These are phyloP conservation scores for Pachypeltis micranthus DNA, from an alignment of 1,140 invertebrate genomes.

Conservation along the genomic window DNA sequence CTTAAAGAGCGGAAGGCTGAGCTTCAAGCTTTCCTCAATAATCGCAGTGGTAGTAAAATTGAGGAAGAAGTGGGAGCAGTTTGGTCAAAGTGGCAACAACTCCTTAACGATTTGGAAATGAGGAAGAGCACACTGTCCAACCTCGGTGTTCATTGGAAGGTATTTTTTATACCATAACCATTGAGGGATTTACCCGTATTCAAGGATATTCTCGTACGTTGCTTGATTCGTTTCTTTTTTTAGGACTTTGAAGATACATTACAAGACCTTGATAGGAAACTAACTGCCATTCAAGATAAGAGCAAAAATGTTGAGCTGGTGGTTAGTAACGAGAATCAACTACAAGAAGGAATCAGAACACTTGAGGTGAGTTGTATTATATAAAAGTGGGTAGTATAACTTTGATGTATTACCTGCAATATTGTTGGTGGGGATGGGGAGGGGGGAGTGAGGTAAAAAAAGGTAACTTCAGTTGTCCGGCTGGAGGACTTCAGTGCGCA, in stretches of 20 bases:
- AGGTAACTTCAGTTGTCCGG: no score
- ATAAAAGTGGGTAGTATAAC: neutral
- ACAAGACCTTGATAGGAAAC: constrained; percentile 46
- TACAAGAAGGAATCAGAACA: constrained; percentile 52
- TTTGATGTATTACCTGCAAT: constrained; percentile 12
- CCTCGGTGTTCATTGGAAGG: constrained; percentile 62
- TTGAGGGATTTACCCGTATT: neutral
- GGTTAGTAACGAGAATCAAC: constrained; percentile 57
- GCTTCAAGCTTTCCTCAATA: constrained; percentile 49
- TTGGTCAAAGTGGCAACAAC: constrained; percentile 58
- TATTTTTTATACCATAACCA: neutral
- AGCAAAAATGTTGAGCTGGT: constrained; percentile 58
- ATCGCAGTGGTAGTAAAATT: constrained; percentile 46
- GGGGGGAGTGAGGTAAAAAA: no score
- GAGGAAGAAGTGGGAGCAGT: constrained; percentile 47
- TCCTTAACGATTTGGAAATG: constrained; percentile 54
- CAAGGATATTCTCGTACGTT: neutral
- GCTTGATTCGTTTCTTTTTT: constrained; percentile 19
- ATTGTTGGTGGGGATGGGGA: no score
- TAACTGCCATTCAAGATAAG: constrained; percentile 53
- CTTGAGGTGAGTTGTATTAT: constrained; percentile 47
- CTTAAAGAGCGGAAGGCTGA: constrained; percentile 52
- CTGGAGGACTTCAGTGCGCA: no score
- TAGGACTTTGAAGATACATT: constrained; percentile 53
- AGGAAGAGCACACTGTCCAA: constrained; percentile 48